phyloP scores from a whole-genome alignment of 2,888 invertebrate species.

The Acanthococcus lagerstroemiae region DNA sequence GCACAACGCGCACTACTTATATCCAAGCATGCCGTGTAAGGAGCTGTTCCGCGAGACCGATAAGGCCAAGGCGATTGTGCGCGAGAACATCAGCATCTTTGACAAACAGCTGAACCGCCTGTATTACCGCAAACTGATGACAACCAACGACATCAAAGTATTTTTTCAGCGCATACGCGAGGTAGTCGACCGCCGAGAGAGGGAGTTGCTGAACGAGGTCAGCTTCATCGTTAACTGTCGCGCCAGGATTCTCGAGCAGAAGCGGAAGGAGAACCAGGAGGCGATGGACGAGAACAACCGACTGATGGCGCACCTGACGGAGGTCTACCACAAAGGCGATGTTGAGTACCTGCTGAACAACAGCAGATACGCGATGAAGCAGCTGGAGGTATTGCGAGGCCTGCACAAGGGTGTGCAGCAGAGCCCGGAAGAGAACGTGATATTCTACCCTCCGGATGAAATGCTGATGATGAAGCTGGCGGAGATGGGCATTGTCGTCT shows the following conservation, averaged over 20 bases:
- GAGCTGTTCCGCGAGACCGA: constrained; percentile 19
- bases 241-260: constrained; percentile 11
- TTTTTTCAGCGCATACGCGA: constrained; percentile 14
- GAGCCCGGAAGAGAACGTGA: constrained; percentile 11
- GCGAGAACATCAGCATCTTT: neutral
- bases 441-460: constrained; percentile 14
- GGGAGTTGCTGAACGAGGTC: neutral
- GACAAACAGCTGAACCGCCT: constrained; percentile 14
- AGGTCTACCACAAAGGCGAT: neutral
- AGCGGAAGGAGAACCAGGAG: constrained; percentile 1
- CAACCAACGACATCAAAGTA: neutral
- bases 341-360: neutral
- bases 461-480: no score
- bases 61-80: neutral
- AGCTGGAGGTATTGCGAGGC: constrained; percentile 8
- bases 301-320: neutral
- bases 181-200: neutral
- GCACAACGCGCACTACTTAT: constrained; percentile 19
- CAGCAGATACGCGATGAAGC: constrained; percentile 6
- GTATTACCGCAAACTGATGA: neutral
- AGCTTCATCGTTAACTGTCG: constrained; percentile 5
- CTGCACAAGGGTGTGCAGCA: neutral
- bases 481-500: neutral
- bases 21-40: constrained; percentile 4
- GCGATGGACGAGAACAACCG: neutral